These are phyloP conservation scores for Vidua macroura DNA, from an alignment of 2,113 vertebrate genomes.

Conservation along the genomic window DNA sequence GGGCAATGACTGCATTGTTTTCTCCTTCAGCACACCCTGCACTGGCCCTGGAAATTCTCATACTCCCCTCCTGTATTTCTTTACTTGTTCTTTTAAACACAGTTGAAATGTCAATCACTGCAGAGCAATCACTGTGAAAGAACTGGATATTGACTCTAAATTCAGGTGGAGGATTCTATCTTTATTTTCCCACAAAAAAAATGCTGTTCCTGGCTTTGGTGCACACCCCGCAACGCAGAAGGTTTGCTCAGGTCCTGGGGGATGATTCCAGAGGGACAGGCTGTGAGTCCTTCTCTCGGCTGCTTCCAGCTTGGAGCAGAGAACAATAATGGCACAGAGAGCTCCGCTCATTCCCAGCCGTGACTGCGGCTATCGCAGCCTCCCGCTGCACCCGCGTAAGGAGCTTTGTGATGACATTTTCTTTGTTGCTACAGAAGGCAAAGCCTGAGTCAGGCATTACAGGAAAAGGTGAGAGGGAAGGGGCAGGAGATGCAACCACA, in stretches of 20 bases:
- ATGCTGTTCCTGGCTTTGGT: not conserved
- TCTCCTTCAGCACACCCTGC: not conserved
- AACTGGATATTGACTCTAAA: not conserved
- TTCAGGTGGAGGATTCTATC: not conserved
- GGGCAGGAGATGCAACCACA: not conserved
- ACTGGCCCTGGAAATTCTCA: not conserved
- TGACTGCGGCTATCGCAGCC: not conserved
- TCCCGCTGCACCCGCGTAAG: not conserved
- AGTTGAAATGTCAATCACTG: not conserved
- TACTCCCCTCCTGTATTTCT: not conserved
- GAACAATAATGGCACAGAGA: constrained; percentile 55
- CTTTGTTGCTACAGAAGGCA: constrained; percentile 9
- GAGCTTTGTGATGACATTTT: not conserved
- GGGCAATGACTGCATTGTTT: not conserved
- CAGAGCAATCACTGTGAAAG: not conserved
- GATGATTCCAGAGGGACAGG: not conserved
- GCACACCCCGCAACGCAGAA: not conserved
- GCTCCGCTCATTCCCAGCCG: not conserved
- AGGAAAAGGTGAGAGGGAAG: not conserved
- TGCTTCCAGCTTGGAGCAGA: constrained; percentile 34
- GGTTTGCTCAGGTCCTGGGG: not conserved
- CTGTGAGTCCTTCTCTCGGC: not conserved
- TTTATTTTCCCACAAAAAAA: not conserved
- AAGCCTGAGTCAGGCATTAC: not conserved
- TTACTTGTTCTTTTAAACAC: not conserved